A percentile compares a stretch with the other conserved stretches of the same genome.
These are phyloP conservation scores for Pyrgilauda ruficollis DNA, from an alignment of 2,113 vertebrate species.

Conservation along the genomic window DNA sequence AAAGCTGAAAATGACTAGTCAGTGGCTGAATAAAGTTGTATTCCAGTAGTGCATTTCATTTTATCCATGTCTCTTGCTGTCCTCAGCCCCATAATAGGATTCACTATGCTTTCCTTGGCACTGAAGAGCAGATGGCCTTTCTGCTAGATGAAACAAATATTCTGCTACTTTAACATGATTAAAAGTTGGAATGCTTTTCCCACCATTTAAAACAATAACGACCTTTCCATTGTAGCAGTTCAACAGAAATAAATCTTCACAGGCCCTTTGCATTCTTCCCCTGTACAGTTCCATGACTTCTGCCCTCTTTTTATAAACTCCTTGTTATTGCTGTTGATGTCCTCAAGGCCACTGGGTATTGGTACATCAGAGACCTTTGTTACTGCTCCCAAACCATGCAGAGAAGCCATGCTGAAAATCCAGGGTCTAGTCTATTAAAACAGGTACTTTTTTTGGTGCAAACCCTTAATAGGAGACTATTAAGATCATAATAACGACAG, in stretches of 20 bases:
- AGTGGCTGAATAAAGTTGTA: not conserved
- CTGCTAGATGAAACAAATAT: not conserved
- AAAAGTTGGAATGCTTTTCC: not conserved
- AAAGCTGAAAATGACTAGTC: not conserved
- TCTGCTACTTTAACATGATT: not conserved
- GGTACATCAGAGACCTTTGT: slow-evolving; percentile 5
- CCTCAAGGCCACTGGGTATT: not conserved
- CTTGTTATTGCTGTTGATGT: not conserved
- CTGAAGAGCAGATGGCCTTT: not conserved
- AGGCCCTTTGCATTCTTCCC: not conserved
- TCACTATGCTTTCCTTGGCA: not conserved
- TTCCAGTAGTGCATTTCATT: not conserved
- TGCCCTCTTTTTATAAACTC: not conserved
- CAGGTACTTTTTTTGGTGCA: not conserved
- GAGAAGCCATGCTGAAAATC: not conserved
- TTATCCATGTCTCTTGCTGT: not conserved
- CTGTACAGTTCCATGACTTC: not conserved
- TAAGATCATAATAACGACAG: not conserved
- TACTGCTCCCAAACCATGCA: not conserved
- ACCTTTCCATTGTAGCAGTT: not conserved
- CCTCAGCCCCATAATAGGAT: not conserved
- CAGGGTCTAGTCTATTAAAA: not conserved
- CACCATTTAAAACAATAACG: not conserved
- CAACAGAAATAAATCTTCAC: slow-evolving; percentile 18
- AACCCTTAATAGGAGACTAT: not conserved